Conservation (phyloP, 1,140 invertebrate species). For the Thalassaphorura encarpata region DNA sequence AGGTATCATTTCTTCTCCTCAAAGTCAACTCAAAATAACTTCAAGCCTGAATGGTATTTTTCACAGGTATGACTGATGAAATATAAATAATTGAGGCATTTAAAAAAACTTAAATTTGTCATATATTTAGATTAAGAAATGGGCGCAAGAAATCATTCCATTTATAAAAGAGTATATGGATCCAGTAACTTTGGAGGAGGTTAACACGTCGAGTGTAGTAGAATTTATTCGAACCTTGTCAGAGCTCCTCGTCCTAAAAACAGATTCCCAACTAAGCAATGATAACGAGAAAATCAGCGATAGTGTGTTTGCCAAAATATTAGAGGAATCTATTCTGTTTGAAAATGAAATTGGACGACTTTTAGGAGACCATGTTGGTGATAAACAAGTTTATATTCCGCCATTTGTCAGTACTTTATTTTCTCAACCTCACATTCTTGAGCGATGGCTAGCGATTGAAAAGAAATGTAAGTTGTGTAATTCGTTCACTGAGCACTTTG, state of each 20-base stretch:
- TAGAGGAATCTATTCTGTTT: slow-evolving; percentile 28
- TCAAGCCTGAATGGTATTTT: slow-evolving; percentile 32
- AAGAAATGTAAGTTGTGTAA: slow-evolving; percentile 13
- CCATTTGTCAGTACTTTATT: slow-evolving; percentile 27
- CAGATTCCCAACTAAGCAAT: slow-evolving; percentile 19
- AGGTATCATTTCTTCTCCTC: slow-evolving; percentile 25
- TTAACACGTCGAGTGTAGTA: slow-evolving; percentile 11
- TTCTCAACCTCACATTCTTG: slow-evolving; percentile 24
- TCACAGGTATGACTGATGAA: slow-evolving; percentile 13
- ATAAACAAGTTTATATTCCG: slow-evolving; percentile 15
- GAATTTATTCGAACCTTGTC: slow-evolving; percentile 25
- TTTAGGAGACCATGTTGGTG: slow-evolving; percentile 7
- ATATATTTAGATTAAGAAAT: slow-evolving; percentile 20
- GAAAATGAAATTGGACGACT: slow-evolving; percentile 25
- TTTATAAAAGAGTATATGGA: slow-evolving; percentile 26
- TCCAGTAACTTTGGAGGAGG: slow-evolving; percentile 8
- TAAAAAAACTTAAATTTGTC: slow-evolving; percentile 5
- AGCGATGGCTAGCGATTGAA: slow-evolving; percentile 29
- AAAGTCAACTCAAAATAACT: slow-evolving; percentile 22
- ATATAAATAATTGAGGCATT: background rate
- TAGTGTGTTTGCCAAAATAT: slow-evolving; percentile 23
- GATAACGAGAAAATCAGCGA: slow-evolving; percentile 11
- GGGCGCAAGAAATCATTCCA: slow-evolving; percentile 26
- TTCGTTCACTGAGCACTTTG: no score
- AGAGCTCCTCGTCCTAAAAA: slow-evolving; percentile 25